These are phyloP conservation scores for Drosophila truncata DNA, from an alignment of 1,140 invertebrate species.

Conservation along the genomic window DNA sequence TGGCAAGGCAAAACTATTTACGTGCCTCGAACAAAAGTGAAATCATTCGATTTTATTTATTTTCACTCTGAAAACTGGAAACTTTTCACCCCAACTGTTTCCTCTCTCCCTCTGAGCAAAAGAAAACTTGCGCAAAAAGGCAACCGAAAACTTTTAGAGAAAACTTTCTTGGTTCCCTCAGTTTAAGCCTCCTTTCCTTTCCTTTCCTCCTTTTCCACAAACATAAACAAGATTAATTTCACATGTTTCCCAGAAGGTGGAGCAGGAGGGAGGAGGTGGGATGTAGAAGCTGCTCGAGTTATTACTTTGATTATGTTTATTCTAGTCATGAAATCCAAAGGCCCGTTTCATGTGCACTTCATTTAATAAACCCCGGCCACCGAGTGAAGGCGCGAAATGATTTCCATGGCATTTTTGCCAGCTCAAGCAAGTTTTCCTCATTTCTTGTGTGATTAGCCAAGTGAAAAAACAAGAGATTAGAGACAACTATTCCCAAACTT, in stretches of 20 bases:
- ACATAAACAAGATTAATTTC: constrained; percentile 82
- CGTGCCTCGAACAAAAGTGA: constrained; percentile 61
- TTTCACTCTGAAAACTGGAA: constrained; percentile 62
- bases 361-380: constrained; percentile 69
- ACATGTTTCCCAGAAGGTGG: constrained; percentile 59
- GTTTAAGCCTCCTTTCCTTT: constrained; percentile 13
- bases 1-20: constrained; percentile 56
- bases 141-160: constrained; percentile 60
- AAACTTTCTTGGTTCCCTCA: constrained; percentile 61
- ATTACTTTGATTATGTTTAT: constrained; percentile 84
- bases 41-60: constrained; percentile 77
- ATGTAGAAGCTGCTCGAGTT: constrained; percentile 48
- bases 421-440: constrained; percentile 21
- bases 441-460: constrained; percentile 71
- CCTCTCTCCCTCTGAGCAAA: background rate
- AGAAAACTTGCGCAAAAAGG: constrained; percentile 67
- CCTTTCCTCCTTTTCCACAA: constrained; percentile 40
- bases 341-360: constrained; percentile 75
- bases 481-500: constrained; percentile 60
- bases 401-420: constrained; percentile 60
- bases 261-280: background rate
- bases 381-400: constrained; percentile 62
- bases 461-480: constrained; percentile 80
- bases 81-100: constrained; percentile 30
- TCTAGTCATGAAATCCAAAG: constrained; percentile 78